Base-by-base conservation (phyloP, 2,113 vertebrate species). In the Neogobius melanostomus region DNA sequence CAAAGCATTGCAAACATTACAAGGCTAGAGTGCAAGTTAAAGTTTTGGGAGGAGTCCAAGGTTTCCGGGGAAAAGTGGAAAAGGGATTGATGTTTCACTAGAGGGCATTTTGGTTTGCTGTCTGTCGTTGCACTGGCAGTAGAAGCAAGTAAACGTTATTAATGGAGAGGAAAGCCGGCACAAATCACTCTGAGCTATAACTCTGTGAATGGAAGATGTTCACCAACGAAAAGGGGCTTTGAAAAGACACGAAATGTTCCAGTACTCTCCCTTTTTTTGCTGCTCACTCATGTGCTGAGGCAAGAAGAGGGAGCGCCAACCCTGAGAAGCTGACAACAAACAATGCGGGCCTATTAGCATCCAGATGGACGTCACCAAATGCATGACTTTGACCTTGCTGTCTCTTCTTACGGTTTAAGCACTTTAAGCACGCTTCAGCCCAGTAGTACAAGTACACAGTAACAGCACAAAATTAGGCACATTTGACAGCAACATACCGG, bases 161-260 rank as follows among this genome's bases (percentile, higher is more conserved):
- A 84, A 88, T 88, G 82, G 75, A 72, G 48, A 74, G 59, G 81
- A 71, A 72, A 73, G 74, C 49, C 57, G 72, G 77, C 74, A 85
- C 80, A 79, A 86, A 89, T 87, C 85, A 86, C 76, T 51, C 57
- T 72, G 84, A 87, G 84, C 73, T 76, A 80, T 76, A 76, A 80
- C 71, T 68, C 72, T 44, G 72, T 48, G 70, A 75, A 75, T 76
- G 71, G 75, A 63, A 77, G 68, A 83, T 61, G 69, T 75, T 69
- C 5, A 0, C 45, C 8, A 17, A 50, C 60, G 60, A 61, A 73
- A 75, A 64, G 66, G 66, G 74, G 71, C 77, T 62, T 69, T 57
- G 64, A 76, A 69, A 77, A 65, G 63, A 49, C 72, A 80, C 28
- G 2, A 68, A 60, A 67, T 66, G 11, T 48, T 36, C 48, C 52